Evolutionary conservation across 2,113 vertebrate genomes (phyloP), one percentile per base, ranked within the genome.

Genomic region (Solea solea): DNA sequence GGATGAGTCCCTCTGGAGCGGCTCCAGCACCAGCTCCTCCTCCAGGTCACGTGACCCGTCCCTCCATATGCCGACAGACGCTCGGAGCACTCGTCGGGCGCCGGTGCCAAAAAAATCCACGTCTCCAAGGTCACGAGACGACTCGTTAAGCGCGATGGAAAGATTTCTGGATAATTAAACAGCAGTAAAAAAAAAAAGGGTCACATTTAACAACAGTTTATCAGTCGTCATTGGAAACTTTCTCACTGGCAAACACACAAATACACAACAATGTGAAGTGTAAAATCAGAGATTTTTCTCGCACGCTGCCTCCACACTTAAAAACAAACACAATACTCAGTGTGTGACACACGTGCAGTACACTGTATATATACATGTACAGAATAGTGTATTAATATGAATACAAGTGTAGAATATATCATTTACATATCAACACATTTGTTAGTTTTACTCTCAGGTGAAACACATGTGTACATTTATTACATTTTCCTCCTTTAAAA

Each of bases 41-140:
- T 74, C 72, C 84, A 72, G 73, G 59, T 74, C 25, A 15, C 75
- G 65, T 25, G 68, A 66, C 52, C 70, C 5, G 71, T 76, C 71
- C 51, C 65, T 74, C 88, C 88, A 85, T 88, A 88, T 87, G 86
- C 69, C 48, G 66, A 76, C 80, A 85, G 80, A 76, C 62, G 67
- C 78, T 82, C 54, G 10, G 82, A 81, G 67, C 54, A 25, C 66
- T 69, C 57, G 45, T 81, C 85, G 80, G 62, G 45, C 73, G n/a
- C 7, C 27, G 1, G 9, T 75, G 86, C 82, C 86, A 90, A 81
- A 71, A 81, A 69, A 70, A 5, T 25, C 21, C 50, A 59, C 39
- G 50, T 64, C 69, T 76, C 71, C 84, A 90, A 90, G 88, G 88
- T 90, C 86, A 88, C 76, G 34, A 83, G 59, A 51, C 14, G 13